phyloP scores from a whole-genome alignment of 1,140 invertebrate genomes.

The Amphibalanus amphitrite region DNA sequence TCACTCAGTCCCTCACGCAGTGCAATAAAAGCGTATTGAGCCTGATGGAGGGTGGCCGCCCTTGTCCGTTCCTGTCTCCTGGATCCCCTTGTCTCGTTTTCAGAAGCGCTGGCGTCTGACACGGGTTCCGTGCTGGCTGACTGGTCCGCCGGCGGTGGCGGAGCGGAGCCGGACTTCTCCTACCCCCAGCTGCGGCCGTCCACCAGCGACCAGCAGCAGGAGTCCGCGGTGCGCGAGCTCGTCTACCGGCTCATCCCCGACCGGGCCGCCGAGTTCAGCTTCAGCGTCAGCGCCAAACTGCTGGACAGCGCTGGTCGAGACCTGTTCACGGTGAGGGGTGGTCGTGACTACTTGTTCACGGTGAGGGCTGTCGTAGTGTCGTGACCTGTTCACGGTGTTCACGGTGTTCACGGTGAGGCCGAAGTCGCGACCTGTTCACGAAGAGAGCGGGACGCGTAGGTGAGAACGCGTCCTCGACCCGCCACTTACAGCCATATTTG shows the following conservation, averaged over 20 bases:
- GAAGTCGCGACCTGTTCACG: not conserved
- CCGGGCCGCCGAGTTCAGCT: not conserved
- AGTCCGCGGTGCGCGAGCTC: not conserved
- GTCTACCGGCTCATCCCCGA: not conserved
- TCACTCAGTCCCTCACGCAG: no score
- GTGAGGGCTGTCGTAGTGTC: not conserved
- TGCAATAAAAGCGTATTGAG: no score
- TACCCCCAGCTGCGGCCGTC: not conserved
- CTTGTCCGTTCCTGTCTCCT: no score
- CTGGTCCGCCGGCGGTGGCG: no score
- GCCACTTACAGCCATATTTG: no score
- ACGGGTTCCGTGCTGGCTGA: no score
- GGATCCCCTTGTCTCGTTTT: no score
- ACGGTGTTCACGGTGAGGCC: not conserved
- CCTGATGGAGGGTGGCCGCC: no score
- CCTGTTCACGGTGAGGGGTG: not conserved
- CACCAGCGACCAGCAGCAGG: not conserved
- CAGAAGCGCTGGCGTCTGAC: no score
- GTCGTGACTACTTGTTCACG: not conserved
- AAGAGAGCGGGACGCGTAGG: no score
- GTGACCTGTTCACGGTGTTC: no score
- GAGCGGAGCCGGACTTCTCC: not conserved
- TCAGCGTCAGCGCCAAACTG: not conserved
- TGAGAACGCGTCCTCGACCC: no score
- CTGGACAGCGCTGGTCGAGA: not conserved